Percentiles rank a stretch among this genome's conserved stretches.
These are phyloP conservation scores for Philaethria dido DNA, from an alignment of 2,888 invertebrate genomes.

Conservation along the genomic window DNA sequence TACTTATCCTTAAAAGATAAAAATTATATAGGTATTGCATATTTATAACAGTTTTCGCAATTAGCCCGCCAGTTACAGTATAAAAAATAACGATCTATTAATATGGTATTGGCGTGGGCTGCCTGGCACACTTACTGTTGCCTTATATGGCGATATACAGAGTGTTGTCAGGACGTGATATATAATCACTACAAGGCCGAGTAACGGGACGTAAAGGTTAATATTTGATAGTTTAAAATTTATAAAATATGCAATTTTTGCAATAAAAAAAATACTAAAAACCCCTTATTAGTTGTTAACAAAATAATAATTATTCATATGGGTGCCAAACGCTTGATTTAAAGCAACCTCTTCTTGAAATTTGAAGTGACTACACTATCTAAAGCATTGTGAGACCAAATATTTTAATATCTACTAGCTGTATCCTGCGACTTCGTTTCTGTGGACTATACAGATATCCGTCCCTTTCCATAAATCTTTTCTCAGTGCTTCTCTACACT, in stretches of 20 bases:
- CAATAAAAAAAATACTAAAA: too few species aligned
- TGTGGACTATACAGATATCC: too few species aligned
- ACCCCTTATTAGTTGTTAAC: too few species aligned
- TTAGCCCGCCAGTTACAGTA: conserved; percentile 39
- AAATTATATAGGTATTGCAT: conserved; percentile 14
- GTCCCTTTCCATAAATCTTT: too few species aligned
- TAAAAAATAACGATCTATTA: conserved; percentile 44
- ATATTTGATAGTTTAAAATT: conserved; percentile 1
- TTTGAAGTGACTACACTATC: too few species aligned
- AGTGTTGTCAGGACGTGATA: conserved; percentile 35
- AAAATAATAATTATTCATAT: too few species aligned
- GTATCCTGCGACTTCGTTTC: too few species aligned
- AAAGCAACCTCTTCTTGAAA: too few species aligned
- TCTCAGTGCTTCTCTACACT: too few species aligned
- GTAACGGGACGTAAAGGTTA: conserved; percentile 19
- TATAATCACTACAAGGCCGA: conserved; percentile 26
- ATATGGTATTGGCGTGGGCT: conserved; percentile 48
- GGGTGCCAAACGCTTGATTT: too few species aligned
- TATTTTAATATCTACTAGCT: background rate
- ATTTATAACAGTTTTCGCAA: conserved; percentile 33
- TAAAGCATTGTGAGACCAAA: too few species aligned
- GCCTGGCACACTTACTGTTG: conserved; percentile 45
- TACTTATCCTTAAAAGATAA: conserved; percentile 15
- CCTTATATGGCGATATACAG: conserved; percentile 49
- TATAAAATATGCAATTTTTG: background rate